Base-by-base conservation (phyloP, 1,140 invertebrate species). In the Apocrypta bakeri region DNA sequence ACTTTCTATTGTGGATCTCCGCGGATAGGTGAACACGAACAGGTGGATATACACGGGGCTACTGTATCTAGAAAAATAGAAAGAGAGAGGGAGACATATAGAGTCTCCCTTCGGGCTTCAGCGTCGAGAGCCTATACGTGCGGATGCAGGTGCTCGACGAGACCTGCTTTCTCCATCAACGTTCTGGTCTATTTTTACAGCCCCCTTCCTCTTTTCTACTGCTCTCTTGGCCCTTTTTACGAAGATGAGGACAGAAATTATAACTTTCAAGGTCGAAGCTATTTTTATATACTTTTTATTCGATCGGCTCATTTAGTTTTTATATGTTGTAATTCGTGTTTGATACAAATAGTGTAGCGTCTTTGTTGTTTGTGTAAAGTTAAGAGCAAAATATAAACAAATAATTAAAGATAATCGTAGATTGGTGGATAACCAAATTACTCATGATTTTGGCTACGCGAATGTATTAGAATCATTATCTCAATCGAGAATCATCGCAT, bases 1-100 rank as follows among this genome's bases (percentile, higher is more conserved):
- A 42, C n/a, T 68, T 56, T 78, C 74, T 48, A 84, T 81, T 66
- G 82, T 82, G 48, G 29, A 27, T 73, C 56, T 40, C 37, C 76
- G 77, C 48, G 76, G 9, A 80, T 42, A 56, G 21, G 3, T 40
- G 40, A 11, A 17, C 63, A 27, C 25, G n/a, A 29, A 27, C 21
- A 79, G 14, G 64, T 78, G 61, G 17, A 66, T 14, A 42, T 33
- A 24, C 66, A 25, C 4, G 21, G 8, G 24, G 25, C 33, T 21
- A 56, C 4, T 2, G 29, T 29, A 31, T 29, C 31, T 25, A 72
- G 33, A 40, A 72, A 72, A 72, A 21, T n/a, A 56, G 21, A 56
- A 21, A 48, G 42, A 17, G 42, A 48, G 42, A 17, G 42, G n/a
- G 21, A 56, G 48, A 48, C 14, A 17, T n/a, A n/a, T 12, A n/a